These are phyloP conservation scores for Tachypleus tridentatus DNA, from an alignment of 1,140 invertebrate genomes.

Conservation along the genomic window DNA sequence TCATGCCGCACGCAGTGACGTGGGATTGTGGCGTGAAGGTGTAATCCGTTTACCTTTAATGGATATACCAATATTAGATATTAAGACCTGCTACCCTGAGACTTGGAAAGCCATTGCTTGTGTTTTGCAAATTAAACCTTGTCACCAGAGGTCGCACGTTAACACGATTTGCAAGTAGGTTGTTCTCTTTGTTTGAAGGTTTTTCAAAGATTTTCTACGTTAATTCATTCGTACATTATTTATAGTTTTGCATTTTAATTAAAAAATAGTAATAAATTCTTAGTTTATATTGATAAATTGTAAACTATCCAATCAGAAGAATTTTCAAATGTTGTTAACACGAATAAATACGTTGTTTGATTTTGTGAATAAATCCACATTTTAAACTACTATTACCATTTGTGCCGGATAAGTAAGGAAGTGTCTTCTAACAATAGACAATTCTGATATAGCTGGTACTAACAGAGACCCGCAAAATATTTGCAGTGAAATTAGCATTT, in stretches of 20 bases:
- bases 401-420: too few species aligned
- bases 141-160: constrained; percentile 53
- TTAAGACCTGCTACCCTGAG: constrained; percentile 58
- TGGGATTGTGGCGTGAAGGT: constrained; percentile 41
- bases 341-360: too few species aligned
- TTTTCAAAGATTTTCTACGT: constrained; percentile 19
- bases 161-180: constrained; percentile 56
- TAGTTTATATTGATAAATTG: constrained; percentile 1
- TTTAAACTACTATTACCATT: too few species aligned
- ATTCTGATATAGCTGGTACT: too few species aligned
- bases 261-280: background rate
- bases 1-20: constrained; percentile 46
- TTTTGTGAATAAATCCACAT: too few species aligned
- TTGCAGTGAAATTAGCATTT: too few species aligned
- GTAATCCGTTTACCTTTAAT: constrained; percentile 48
- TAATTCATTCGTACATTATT: background rate
- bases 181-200: background rate
- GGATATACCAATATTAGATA: constrained; percentile 60
- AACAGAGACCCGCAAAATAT: too few species aligned
- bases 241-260: background rate
- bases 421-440: too few species aligned
- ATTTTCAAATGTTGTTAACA: too few species aligned
- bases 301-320: too few species aligned
- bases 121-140: constrained; percentile 71
- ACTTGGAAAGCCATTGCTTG: constrained; percentile 77